These are phyloP conservation scores for Nycticebus coucang DNA, from an alignment of 2,113 vertebrate species.

Conservation along the genomic window DNA sequence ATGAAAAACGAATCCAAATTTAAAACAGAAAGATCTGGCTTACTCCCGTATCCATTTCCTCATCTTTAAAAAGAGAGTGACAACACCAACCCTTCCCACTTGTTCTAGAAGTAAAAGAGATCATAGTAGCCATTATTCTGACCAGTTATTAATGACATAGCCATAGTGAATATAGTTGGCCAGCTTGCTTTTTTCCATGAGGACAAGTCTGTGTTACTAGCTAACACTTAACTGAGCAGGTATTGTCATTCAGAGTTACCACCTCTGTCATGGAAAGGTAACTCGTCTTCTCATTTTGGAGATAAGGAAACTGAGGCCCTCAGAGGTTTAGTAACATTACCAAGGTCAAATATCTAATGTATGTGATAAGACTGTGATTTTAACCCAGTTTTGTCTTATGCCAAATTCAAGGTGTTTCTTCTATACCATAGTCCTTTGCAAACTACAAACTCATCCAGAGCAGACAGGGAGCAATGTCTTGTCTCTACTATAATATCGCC, in stretches of 20 bases:
- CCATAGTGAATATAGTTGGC: background rate
- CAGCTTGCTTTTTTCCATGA: background rate
- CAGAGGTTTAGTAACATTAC: background rate
- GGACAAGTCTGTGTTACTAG: background rate
- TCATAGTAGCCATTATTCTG: background rate
- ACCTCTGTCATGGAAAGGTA: background rate
- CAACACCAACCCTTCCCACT: background rate
- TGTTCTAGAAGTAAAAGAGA: background rate
- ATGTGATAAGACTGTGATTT: background rate
- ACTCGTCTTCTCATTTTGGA: background rate
- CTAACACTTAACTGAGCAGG: background rate
- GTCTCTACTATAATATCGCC: no score
- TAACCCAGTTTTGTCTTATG: background rate
- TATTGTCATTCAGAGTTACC: background rate
- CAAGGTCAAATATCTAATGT: background rate
- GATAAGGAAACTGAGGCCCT: background rate
- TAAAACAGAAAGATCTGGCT: constrained; percentile 1
- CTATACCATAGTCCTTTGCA: background rate
- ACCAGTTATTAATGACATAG: background rate
- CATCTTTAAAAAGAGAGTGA: background rate
- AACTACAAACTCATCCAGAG: background rate
- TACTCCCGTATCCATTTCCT: background rate
- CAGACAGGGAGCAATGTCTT: background rate
- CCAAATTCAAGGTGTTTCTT: background rate
- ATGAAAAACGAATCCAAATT: background rate